Base-by-base conservation (phyloP, 2,113 vertebrate genomes). In the Dunckerocampus dactyliophorus region DNA sequence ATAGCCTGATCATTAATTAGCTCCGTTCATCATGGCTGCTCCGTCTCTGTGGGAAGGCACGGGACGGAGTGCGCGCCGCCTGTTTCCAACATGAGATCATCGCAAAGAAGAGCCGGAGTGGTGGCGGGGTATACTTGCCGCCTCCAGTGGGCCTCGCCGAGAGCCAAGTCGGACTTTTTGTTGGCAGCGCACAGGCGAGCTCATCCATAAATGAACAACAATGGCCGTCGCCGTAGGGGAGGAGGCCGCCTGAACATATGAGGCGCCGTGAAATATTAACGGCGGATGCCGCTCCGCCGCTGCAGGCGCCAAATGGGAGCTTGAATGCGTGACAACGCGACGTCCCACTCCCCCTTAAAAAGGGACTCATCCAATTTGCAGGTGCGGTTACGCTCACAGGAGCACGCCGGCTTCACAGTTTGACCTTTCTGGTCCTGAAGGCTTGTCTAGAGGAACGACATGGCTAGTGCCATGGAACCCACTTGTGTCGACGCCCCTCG, bases 181-280 rank as follows among this genome's bases (percentile, higher is more conserved):
- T 59, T 81, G 82, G 78, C 76, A 62, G 62, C 15, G 24, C 4
- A 5, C 34, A 19, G 63, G 50, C 55, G 45, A 49, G 50, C 72
- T 78, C 70, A 79, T 85, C 64, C 86, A 85, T 86, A 85, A 87
- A 73, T 77, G 52, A 87, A 39, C 8, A 56, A 62, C 43, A 61
- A 56, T 52, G 74, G 69, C 72, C 72, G 53, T 75, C 39, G 85
- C 84, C 77, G 59, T n/a, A 79, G 81, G 85, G 77, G 49, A 63
- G 57, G 77, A 75, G 68, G 71, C 63, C 11, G 80, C 67, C 65
- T 65, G 83, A 88, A 84, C 88, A 88, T 88, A 89, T 69, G 83
- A 79, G 8, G 59, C 69, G 51, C 59, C 57, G 71, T 89, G 78
- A 89, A 88, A 89, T 88, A 88, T 89, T 88, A 75, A 89, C 71